Evolutionary conservation across 2,888 invertebrate species (phyloP).

Genomic region (Eupithecia dodoneata): DNA sequence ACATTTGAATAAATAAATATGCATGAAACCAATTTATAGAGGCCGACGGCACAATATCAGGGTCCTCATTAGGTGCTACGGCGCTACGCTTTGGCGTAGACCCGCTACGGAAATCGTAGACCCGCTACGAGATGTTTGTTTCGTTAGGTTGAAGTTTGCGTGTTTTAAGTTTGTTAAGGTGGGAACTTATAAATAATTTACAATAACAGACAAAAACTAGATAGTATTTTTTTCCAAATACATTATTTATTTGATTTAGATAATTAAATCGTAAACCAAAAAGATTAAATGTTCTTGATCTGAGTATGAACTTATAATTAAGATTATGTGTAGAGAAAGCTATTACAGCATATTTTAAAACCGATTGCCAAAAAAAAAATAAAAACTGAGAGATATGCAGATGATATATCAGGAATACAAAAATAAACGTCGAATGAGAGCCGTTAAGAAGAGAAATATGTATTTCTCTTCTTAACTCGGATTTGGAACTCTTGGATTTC

Average conservation of each 20-base stretch:
- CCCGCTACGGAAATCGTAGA: constrained; percentile 48
- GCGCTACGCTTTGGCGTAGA: constrained; percentile 56
- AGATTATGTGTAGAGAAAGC: too few species aligned
- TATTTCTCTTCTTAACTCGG: too few species aligned
- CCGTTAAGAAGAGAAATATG: too few species aligned
- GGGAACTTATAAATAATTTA: neutral
- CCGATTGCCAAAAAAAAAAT: neutral
- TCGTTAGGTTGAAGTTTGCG: constrained; percentile 24
- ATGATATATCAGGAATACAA: neutral
- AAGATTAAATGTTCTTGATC: too few species aligned
- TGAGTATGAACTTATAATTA: too few species aligned
- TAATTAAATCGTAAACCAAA: neutral
- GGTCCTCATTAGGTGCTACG: constrained; percentile 75
- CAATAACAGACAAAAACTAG: neutral
- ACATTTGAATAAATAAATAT: constrained; percentile 85
- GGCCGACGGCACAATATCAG: constrained; percentile 75
- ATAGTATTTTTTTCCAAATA: neutral
- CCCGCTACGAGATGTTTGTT: constrained; percentile 59
- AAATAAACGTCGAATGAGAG: neutral
- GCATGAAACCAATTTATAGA: constrained; percentile 84
- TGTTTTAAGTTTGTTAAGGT: constrained; percentile 5
- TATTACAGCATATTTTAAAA: too few species aligned
- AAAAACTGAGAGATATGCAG: neutral
- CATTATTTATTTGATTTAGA: neutral
- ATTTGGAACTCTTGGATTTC: neutral